Evolutionary conservation across 2,888 invertebrate genomes (phyloP).

Genomic region (Xestia c-nigrum): DNA sequence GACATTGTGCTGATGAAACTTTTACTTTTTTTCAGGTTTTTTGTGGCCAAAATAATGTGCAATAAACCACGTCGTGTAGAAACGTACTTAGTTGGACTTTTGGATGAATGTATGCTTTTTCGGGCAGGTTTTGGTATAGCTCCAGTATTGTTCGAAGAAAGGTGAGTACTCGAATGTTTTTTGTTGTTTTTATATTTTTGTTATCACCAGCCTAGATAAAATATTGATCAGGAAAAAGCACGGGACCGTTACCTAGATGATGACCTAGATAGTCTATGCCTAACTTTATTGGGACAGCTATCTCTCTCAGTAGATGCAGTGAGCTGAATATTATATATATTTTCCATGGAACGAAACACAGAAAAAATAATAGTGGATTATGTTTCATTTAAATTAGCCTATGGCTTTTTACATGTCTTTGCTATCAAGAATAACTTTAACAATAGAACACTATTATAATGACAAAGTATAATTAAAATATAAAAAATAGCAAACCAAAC

Average conservation of each 20-base stretch:
- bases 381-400: no score
- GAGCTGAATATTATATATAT: no score
- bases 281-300: no score
- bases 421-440: no score
- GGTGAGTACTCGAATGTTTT: constrained; percentile 66
- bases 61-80: constrained; percentile 74
- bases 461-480: no score
- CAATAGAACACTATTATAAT: no score
- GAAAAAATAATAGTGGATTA: no score
- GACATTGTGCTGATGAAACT: background rate
- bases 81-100: constrained; percentile 75
- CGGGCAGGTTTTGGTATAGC: constrained; percentile 82
- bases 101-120: constrained; percentile 85
- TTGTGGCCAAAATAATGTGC: constrained; percentile 79
- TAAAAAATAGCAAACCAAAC: no score
- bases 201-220: background rate
- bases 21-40: constrained; percentile 6
- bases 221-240: background rate
- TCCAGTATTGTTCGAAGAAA: constrained; percentile 82
- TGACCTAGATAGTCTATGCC: background rate
- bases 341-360: no score
- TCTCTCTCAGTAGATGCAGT: no score
- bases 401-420: no score
- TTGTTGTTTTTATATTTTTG: background rate
- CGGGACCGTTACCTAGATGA: background rate